phyloP scores from a whole-genome alignment of 2,888 invertebrate species.

The Lumbricus terrestris region DNA sequence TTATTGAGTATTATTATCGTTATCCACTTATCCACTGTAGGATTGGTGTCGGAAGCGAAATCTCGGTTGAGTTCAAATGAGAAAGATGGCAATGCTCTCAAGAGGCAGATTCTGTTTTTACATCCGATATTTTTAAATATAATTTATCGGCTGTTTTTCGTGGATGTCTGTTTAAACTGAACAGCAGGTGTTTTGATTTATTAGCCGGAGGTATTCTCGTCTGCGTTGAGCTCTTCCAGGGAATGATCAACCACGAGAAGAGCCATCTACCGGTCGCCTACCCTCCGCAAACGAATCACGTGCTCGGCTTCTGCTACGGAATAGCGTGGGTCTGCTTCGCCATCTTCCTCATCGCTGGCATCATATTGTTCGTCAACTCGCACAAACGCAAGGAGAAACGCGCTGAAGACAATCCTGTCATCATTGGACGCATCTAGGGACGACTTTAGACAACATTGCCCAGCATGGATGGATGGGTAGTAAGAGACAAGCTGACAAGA shows the following conservation, averaged over 20 bases:
- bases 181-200: conserved; percentile 42
- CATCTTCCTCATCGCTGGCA: conserved; percentile 70
- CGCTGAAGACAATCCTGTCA: not conserved
- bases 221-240: conserved; percentile 77
- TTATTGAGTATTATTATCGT: no score
- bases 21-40: no score
- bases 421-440: conserved; percentile 12
- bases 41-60: no score
- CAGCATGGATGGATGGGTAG: no score
- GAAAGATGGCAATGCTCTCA: no score
- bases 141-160: no score
- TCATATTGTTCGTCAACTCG: conserved; percentile 76
- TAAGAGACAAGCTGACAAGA: no score
- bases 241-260: conserved; percentile 72
- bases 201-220: conserved; percentile 76
- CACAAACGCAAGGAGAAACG: conserved; percentile 73
- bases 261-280: conserved; percentile 69
- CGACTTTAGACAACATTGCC: not conserved
- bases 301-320: conserved; percentile 66
- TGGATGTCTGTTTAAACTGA: not conserved
- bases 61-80: no score
- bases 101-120: no score
- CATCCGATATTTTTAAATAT: no score
- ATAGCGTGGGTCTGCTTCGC: conserved; percentile 74
- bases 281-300: conserved; percentile 69